Base-by-base conservation (phyloP, 2,113 vertebrate genomes). In the Nematolebias whitei region DNA sequence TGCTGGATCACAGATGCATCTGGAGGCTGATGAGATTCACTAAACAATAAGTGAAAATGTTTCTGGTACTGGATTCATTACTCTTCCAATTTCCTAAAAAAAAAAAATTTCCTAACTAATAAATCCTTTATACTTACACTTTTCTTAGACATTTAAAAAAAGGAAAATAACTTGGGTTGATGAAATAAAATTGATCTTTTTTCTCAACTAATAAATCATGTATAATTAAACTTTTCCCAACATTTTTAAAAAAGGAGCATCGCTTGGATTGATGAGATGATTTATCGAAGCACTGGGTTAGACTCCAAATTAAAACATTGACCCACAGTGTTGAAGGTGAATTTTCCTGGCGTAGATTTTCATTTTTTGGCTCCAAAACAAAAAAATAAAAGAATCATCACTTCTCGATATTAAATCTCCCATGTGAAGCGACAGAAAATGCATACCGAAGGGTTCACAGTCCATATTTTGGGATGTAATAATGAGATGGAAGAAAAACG, bases 381-480 rank as follows among this genome's bases (percentile, higher is more conserved):
- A 35, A 35, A 35, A 35, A 35, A 10, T 38, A 74, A 63, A 70
- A 58, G 32, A 80, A 74, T 56, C 59, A 40, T 62, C 60, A 35
- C 49, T 64, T 23, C 10, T 45, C 51, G 44, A 24, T 57, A 40
- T 78, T 67, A 52, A 51, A 62, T 71, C 63, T 65, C 54, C 22
- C 15, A 52, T 43, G 39, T 61, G 41, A 66, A 74, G 75, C 73
- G 56, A 71, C 39, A 76, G 57, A 66, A 68, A 71, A 64, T 45
- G 35, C 45, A 38, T 23, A 2, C 24, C 57, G n/a, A 54, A 78
- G 74, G 68, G 80, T 81, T n/a, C 60, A 78, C 23, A 19, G 41
- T 56, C 18, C 54, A 18, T 55, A 60, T 66, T 70, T 65, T 74
- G 59, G 32, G 43, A 50, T 76, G 20, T 60, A 41, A 76, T 58